Percentiles rank a stretch among this genome's conserved stretches.
These are phyloP conservation scores for Orthosia incerta DNA, from an alignment of 2,888 invertebrate genomes.

Conservation along the genomic window DNA sequence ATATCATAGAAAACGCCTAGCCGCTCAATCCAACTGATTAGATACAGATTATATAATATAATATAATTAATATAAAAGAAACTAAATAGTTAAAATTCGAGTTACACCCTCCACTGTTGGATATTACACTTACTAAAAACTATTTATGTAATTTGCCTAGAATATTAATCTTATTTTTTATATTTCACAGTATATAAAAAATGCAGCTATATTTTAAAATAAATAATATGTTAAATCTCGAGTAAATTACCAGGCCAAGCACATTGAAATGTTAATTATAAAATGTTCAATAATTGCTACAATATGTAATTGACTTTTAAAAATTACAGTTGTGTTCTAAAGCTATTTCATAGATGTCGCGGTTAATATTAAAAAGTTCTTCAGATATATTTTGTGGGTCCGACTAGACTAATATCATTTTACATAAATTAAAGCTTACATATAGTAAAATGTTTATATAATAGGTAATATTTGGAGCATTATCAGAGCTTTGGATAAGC, in stretches of 20 bases:
- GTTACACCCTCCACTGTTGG: constrained; percentile 6
- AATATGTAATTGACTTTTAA: constrained; percentile 47
- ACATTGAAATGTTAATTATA: constrained; percentile 22
- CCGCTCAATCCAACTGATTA: constrained; percentile 41
- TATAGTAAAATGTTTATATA: constrained; percentile 4
- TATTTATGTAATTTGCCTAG: constrained; percentile 5
- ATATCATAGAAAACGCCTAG: constrained; percentile 63
- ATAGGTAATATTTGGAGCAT: constrained; percentile 23
- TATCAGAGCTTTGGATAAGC: constrained; percentile 11
- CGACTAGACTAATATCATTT: constrained; percentile 48
- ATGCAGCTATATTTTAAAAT: constrained; percentile 1
- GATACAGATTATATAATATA: constrained; percentile 7
- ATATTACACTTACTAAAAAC: constrained; percentile 1
- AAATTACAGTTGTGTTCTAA: constrained; percentile 33
- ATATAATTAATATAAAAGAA: background rate
- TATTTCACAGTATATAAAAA: constrained; percentile 16
- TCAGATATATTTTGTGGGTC: constrained; percentile 34
- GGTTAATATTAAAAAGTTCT: background rate
- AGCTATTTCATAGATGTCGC: constrained; percentile 42
- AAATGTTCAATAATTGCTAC: constrained; percentile 31
- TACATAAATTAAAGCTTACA: constrained; percentile 37
- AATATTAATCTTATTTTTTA: constrained; percentile 39
- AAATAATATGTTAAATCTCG: background rate
- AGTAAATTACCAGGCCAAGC: constrained; percentile 33
- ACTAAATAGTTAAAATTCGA: constrained; percentile 8